phyloP scores from a whole-genome alignment of 2,113 vertebrate species.

The Hippocampus zosterae region DNA sequence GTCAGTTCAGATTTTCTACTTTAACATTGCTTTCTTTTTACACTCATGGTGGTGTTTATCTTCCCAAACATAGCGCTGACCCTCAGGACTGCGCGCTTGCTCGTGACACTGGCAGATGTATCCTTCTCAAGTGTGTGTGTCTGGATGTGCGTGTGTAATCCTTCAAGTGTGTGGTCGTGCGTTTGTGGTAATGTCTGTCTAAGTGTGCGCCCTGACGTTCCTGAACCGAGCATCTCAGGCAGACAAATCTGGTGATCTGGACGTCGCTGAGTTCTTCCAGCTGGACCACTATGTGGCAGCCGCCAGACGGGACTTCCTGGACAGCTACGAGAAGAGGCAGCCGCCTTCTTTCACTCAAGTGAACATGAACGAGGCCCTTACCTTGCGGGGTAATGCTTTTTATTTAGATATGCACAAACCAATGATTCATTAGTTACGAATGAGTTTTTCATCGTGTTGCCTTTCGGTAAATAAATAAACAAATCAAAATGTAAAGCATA shows the following conservation, averaged over 20 bases:
- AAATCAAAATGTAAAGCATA: too few species aligned
- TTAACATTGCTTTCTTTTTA: background rate
- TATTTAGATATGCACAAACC: background rate
- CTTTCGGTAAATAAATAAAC: too few species aligned
- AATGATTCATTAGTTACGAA: too few species aligned
- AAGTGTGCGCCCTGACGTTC: background rate
- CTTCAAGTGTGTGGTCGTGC: background rate
- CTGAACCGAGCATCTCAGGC: constrained; percentile 24
- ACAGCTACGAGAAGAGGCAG: constrained; percentile 35
- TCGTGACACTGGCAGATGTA: constrained; percentile 61
- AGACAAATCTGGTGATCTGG: constrained; percentile 46
- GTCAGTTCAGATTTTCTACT: constrained; percentile 22
- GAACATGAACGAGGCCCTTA: constrained; percentile 45
- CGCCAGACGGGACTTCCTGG: constrained; percentile 51
- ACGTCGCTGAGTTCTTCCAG: constrained; percentile 46
- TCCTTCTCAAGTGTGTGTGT: constrained; percentile 35
- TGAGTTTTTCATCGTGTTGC: background rate
- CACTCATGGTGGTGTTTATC: background rate
- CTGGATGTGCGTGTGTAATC: background rate
- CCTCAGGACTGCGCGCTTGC: constrained; percentile 47
- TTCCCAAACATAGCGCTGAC: constrained; percentile 41
- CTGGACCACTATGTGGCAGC: constrained; percentile 45
- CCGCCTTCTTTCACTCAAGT: constrained; percentile 26
- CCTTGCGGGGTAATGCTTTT: constrained; percentile 20
- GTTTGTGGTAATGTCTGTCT: background rate